These are phyloP conservation scores for Ormyrus pomaceus DNA, from an alignment of 2,888 invertebrate genomes.

Conservation along the genomic window DNA sequence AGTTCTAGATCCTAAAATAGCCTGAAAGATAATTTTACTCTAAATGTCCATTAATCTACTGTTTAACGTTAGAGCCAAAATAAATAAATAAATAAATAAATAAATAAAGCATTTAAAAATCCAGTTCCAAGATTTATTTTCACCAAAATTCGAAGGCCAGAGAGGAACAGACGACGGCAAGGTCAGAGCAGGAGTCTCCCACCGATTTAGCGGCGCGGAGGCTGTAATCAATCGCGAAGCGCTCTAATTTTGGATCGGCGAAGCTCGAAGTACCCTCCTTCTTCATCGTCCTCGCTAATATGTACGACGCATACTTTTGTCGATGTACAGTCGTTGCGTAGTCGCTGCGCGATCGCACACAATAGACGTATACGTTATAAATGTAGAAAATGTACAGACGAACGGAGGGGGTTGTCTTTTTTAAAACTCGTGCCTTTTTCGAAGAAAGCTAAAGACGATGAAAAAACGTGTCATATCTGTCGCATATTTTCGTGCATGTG, in stretches of 20 bases:
- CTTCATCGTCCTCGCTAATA: constrained; percentile 3
- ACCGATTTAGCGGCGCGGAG: constrained; percentile 11
- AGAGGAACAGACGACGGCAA: neutral
- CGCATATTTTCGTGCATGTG: constrained; percentile 21
- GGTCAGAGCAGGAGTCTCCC: neutral
- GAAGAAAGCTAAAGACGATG: constrained; percentile 33
- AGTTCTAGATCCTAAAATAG: too few species aligned
- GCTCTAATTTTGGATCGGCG: constrained; percentile 38
- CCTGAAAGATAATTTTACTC: too few species aligned
- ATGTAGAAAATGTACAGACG: neutral
- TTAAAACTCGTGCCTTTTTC: constrained; percentile 65
- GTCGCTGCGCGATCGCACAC: constrained; percentile 24
- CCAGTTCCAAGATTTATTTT: too few species aligned
- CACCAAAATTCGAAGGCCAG: too few species aligned
- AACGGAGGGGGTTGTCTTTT: neutral
- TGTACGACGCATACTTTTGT: neutral
- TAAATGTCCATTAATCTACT: too few species aligned
- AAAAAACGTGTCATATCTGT: constrained; percentile 1
- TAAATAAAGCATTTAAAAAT: neutral
- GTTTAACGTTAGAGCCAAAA: neutral
- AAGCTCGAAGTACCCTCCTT: neutral
- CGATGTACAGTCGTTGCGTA: constrained; percentile 14
- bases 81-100: neutral
- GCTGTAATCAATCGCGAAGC: constrained; percentile 33
- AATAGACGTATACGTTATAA: neutral